Conservation (phyloP, 2,113 vertebrate genomes). For the Sylvicapra grimmia region DNA sequence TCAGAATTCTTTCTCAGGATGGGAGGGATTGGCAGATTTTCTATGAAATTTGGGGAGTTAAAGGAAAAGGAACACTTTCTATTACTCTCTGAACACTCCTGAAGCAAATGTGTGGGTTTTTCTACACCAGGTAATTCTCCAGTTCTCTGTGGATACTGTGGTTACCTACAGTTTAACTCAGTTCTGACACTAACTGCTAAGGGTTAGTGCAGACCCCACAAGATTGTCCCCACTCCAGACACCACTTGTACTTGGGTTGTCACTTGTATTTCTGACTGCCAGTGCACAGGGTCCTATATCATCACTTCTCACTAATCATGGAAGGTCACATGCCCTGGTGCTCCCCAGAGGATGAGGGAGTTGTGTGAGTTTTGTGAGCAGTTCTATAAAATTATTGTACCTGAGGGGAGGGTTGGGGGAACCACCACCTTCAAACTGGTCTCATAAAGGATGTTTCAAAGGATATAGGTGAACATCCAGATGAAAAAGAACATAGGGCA, state of each 20-base stretch:
- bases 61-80: background rate
- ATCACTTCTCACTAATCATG: background rate
- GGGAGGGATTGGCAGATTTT: background rate
- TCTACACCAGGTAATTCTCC: background rate
- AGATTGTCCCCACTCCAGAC: background rate
- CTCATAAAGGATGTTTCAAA: background rate
- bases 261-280: background rate
- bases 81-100: background rate
- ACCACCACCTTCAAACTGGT: background rate
- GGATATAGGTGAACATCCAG: background rate
- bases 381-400: background rate
- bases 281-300: background rate
- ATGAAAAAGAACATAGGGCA: background rate
- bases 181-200: background rate
- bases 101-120: background rate
- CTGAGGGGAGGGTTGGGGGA: background rate
- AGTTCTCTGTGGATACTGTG: background rate
- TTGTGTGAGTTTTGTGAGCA: background rate
- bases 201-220: background rate
- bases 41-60: background rate
- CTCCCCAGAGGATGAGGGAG: background rate
- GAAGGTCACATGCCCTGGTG: background rate
- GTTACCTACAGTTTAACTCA: background rate
- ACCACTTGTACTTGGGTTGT: background rate
- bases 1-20: background rate